A percentile compares a stretch with the other conserved stretches of the same genome.
These are phyloP conservation scores for Hirtodrosophila histrioides DNA, from an alignment of 2,888 invertebrate genomes.

Conservation along the genomic window DNA sequence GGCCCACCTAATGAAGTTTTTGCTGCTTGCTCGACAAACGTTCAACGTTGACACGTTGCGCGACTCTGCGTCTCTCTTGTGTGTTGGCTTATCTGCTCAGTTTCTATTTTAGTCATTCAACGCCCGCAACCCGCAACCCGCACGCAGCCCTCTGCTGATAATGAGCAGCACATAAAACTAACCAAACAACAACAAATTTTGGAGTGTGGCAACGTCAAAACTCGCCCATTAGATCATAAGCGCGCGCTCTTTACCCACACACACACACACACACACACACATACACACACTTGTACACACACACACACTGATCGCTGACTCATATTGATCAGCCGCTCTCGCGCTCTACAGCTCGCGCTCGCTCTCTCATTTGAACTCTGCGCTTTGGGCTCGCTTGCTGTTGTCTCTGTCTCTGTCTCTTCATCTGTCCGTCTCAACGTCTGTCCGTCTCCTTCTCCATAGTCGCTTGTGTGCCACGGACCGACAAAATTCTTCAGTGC, in stretches of 20 bases:
- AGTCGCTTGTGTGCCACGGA: constrained; percentile 27
- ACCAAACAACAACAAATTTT: constrained; percentile 12
- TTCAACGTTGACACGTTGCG: constrained; percentile 58
- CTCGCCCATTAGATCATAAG: constrained; percentile 70
- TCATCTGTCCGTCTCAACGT: constrained; percentile 26
- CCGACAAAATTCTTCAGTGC: constrained; percentile 72
- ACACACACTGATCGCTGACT: constrained; percentile 57
- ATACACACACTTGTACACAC: constrained; percentile 2
- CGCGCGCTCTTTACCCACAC: constrained; percentile 33
- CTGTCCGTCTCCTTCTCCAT: constrained; percentile 17
- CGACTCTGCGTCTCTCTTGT: constrained; percentile 5
- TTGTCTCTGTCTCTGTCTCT: constrained; percentile 26
- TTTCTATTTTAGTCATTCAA: constrained; percentile 67
- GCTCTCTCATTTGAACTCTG: constrained; percentile 36
- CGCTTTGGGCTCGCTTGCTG: constrained; percentile 38
- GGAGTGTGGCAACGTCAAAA: constrained; percentile 59
- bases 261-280: constrained; percentile 15
- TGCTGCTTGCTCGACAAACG: constrained; percentile 23
- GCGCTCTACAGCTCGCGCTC: constrained; percentile 23
- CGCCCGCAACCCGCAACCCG: neutral
- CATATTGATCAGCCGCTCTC: constrained; percentile 43
- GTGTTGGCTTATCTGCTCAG: constrained; percentile 36
- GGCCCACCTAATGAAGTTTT: constrained; percentile 18
- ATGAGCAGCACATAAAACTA: constrained; percentile 26
- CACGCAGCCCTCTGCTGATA: constrained; percentile 45